These are phyloP conservation scores for Melieria picta DNA, from an alignment of 2,888 invertebrate species.

Conservation along the genomic window DNA sequence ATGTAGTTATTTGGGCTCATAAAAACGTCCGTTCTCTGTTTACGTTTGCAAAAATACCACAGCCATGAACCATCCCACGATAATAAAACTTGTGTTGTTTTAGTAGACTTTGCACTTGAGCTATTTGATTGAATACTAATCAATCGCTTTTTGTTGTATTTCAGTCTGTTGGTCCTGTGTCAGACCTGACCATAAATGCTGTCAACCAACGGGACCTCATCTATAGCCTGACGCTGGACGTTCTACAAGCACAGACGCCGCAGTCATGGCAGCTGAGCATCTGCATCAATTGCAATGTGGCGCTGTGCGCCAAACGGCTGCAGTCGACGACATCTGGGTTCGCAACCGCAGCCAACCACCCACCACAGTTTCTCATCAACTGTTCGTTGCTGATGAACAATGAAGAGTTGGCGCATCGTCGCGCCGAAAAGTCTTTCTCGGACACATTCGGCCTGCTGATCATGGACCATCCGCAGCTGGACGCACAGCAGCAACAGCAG, in stretches of 20 bases:
- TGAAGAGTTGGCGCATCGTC: constrained; percentile 72
- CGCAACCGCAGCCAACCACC: background rate
- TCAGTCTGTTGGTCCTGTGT: constrained; percentile 59
- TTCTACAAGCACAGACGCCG: constrained; percentile 30
- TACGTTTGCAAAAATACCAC: too few relatives aligned
- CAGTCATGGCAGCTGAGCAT: constrained; percentile 58
- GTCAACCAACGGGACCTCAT: constrained; percentile 59
- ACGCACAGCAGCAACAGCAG: constrained; percentile 22
- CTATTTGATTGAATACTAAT: too few relatives aligned
- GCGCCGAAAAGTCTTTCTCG: constrained; percentile 75
- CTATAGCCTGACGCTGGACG: constrained; percentile 53
- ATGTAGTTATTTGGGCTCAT: too few relatives aligned
- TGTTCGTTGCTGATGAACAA: constrained; percentile 66
- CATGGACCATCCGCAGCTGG: constrained; percentile 52
- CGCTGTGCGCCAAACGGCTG: constrained; percentile 57
- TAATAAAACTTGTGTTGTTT: too few relatives aligned
- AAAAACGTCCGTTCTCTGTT: too few relatives aligned
- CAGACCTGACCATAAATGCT: constrained; percentile 55
- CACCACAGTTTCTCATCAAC: constrained; percentile 56
- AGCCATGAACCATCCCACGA: too few relatives aligned
- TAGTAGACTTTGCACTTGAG: too few relatives aligned
- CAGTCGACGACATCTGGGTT: background rate
- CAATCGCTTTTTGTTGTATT: constrained; percentile 32
- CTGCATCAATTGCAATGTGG: constrained; percentile 63
- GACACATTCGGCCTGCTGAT: constrained; percentile 77